Conservation (phyloP, 2,888 invertebrate genomes). For the Cheilosia impressa region DNA sequence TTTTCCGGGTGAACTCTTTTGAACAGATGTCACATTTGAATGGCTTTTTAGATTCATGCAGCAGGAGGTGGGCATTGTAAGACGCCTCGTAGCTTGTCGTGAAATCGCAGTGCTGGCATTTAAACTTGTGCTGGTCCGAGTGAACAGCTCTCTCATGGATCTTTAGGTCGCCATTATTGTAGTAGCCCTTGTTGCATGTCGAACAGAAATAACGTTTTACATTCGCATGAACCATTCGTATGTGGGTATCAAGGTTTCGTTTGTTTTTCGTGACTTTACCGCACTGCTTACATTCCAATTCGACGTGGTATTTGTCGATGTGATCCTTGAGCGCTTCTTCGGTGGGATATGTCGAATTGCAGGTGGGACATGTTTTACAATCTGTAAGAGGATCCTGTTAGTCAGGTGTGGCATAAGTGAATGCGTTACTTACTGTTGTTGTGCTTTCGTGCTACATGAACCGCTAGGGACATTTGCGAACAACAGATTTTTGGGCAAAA, state of each 20-base stretch:
- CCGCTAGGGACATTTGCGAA: constrained; percentile 81
- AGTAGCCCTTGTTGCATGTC: constrained; percentile 81
- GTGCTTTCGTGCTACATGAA: constrained; percentile 82
- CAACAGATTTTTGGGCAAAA: constrained; percentile 80
- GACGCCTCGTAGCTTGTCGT: constrained; percentile 80
- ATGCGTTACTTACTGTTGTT: constrained; percentile 79
- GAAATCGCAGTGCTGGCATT: constrained; percentile 79
- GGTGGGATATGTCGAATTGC: constrained; percentile 78
- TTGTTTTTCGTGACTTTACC: constrained; percentile 79
- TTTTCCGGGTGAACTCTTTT: constrained; percentile 80
- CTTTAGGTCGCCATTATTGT: constrained; percentile 80
- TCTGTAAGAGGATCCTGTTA: constrained; percentile 30
- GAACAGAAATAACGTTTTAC: constrained; percentile 80
- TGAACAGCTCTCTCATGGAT: constrained; percentile 78
- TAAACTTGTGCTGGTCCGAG: constrained; percentile 77
- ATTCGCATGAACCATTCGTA: constrained; percentile 80
- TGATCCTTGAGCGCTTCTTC: constrained; percentile 79
- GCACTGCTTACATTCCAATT: constrained; percentile 79
- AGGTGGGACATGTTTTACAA: constrained; percentile 77
- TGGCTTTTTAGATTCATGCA: constrained; percentile 79
- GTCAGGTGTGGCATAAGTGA: no score
- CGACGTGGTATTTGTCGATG: constrained; percentile 78
- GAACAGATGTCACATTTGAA: constrained; percentile 80
- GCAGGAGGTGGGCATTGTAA: constrained; percentile 79
- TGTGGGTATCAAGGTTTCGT: constrained; percentile 79